Evolutionary conservation across 2,797 vertebrate genomes (phyloP).

Genomic region (Pampus argenteus): DNA sequence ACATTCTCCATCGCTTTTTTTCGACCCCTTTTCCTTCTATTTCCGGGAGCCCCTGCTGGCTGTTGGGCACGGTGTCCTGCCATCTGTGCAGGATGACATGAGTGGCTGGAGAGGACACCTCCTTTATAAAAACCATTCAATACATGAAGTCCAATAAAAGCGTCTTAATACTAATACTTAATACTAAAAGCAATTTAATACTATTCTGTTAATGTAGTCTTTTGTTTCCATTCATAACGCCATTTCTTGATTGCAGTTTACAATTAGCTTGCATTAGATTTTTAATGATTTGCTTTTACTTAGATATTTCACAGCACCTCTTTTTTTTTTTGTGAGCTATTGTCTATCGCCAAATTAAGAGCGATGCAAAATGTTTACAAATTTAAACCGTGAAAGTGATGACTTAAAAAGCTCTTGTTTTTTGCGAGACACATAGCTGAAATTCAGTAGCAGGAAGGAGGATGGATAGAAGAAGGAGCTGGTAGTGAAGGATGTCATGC

Average conservation of each 20-base stretch:
- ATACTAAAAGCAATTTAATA: not conserved
- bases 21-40: conserved; percentile 50
- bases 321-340: conserved; percentile 9
- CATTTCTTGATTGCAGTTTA: not conserved
- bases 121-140: conserved; percentile 36
- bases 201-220: not conserved
- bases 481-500: conserved; percentile 54
- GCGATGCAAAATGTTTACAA: not conserved
- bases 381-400: not conserved
- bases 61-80: conserved; percentile 67
- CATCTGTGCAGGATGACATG: conserved; percentile 74
- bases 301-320: conserved; percentile 1
- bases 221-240: conserved; percentile 2
- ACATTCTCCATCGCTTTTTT: conserved; percentile 54
- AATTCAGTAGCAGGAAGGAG: not conserved
- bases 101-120: conserved; percentile 42
- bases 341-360: not conserved
- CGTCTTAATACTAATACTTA: too few species aligned
- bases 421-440: conserved; percentile 11
- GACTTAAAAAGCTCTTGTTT: not conserved
- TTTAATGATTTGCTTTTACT: not conserved
- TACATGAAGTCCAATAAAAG: conserved; percentile 15
- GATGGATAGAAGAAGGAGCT: conserved; percentile 26
- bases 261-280: not conserved
- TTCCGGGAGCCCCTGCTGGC: conserved; percentile 68